Conservation (phyloP, 2,113 vertebrate genomes). For the Pholis gunnellus region DNA sequence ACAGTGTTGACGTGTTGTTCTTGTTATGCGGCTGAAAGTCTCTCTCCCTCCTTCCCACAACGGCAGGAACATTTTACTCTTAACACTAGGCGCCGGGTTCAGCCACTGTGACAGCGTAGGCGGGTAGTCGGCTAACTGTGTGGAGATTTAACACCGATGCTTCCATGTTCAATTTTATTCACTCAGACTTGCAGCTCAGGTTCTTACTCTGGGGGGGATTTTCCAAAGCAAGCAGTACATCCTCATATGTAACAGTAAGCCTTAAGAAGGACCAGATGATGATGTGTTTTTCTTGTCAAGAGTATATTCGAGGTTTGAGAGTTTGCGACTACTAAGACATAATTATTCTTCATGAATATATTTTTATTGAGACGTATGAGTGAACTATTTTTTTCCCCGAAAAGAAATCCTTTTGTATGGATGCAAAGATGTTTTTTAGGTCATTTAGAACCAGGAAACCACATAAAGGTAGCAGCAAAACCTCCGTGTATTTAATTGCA, state of each 20-base stretch:
- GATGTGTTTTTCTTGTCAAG: not conserved
- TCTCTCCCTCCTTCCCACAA: not conserved
- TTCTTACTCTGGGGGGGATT: not conserved
- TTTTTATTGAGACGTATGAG: not conserved
- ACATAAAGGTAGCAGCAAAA: not conserved
- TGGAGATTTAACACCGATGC: not conserved
- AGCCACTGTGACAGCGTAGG: slow-evolving; percentile 1
- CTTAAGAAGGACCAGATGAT: not conserved
- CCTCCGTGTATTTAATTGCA: not conserved
- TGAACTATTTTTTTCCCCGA: not conserved
- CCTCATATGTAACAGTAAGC: not conserved
- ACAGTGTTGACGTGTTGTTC: not conserved
- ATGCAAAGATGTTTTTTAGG: not conserved
- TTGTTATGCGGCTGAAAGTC: not conserved
- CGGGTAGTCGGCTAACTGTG: slow-evolving; percentile 2
- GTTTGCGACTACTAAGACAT: not conserved
- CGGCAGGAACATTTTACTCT: not conserved
- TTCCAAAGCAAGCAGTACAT: not conserved
- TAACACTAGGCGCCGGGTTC: not conserved
- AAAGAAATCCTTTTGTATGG: not conserved
- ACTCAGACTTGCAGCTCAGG: not conserved
- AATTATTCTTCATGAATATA: not conserved
- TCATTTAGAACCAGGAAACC: not conserved
- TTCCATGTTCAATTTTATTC: slow-evolving; percentile 5
- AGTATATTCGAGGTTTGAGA: not conserved